Percentiles rank a stretch among this genome's conserved stretches.
phyloP scores from a whole-genome alignment of 1,140 invertebrate species.

The Contarinia nasturtii region DNA sequence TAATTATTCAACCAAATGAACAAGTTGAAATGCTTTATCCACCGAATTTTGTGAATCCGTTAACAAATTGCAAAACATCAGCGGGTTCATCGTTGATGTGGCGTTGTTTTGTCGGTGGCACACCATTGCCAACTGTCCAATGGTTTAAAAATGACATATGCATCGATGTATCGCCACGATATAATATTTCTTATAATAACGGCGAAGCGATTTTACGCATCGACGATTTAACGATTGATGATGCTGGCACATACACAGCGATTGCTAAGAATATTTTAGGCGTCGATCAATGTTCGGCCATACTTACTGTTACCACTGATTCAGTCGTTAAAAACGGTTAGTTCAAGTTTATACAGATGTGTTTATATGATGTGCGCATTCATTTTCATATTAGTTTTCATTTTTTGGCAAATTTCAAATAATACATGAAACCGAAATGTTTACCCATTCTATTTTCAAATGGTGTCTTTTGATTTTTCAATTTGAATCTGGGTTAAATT shows the following conservation, averaged over 20 bases:
- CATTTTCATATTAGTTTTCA: background rate
- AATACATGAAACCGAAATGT: background rate
- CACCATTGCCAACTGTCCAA: conserved; percentile 56
- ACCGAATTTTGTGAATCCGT: conserved; percentile 40
- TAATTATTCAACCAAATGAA: conserved; percentile 44
- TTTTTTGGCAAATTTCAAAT: background rate
- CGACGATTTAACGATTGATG: conserved; percentile 36
- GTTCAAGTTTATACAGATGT: background rate
- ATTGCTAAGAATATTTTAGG: conserved; percentile 53
- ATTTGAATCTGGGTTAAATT: too few species aligned
- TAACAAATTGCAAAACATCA: conserved; percentile 35
- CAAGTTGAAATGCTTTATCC: conserved; percentile 38
- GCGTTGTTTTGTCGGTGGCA: conserved; percentile 48
- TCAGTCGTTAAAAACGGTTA: conserved; percentile 15
- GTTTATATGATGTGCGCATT: background rate
- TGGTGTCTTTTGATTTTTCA: background rate
- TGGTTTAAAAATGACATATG: conserved; percentile 51
- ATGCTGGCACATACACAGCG: conserved; percentile 49
- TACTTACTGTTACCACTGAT: conserved; percentile 41
- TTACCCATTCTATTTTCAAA: background rate
- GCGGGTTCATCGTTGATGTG: conserved; percentile 48
- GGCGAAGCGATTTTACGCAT: conserved; percentile 52
- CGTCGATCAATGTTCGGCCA: conserved; percentile 46
- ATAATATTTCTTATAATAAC: conserved; percentile 47
- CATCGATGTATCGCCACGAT: conserved; percentile 31